phyloP scores from a whole-genome alignment of 30 jellyfish, hydroid and myxozoan species.

The Rhopilema esculentum region DNA sequence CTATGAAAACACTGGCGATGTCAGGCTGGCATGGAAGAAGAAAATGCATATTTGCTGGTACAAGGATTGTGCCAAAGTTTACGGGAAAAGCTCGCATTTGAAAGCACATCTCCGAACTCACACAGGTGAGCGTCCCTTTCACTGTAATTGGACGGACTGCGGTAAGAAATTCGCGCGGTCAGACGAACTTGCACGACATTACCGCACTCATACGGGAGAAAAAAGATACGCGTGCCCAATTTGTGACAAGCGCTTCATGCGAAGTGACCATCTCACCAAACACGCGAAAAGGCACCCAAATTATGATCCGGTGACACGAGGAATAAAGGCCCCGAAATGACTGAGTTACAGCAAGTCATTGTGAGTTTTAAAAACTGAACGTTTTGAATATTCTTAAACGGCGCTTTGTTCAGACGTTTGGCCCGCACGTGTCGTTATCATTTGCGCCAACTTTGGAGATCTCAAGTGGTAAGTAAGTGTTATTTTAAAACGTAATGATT shows the following conservation, averaged over 20 bases:
- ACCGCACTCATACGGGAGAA: constrained; percentile 98
- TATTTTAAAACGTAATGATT: not conserved
- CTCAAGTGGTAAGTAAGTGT: not conserved
- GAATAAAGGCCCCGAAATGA: constrained; percentile 59
- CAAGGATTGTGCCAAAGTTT: constrained; percentile 87
- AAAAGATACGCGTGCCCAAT: constrained; percentile 97
- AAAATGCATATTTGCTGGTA: constrained; percentile 89
- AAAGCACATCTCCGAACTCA: constrained; percentile 98
- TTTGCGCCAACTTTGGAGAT: not conserved
- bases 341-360: not conserved
- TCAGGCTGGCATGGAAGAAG: constrained; percentile 57
- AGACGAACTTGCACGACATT: constrained; percentile 98
- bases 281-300: constrained; percentile 97
- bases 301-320: constrained; percentile 95
- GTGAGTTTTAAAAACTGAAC: not conserved
- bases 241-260: constrained; percentile 96
- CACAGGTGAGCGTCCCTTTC: constrained; percentile 99
- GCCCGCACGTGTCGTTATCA: not conserved
- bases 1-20: constrained; percentile 39
- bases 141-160: constrained; percentile 92
- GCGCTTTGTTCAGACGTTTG: constrained; percentile 3
- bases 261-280: constrained; percentile 97
- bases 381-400: not conserved
- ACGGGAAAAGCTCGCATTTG: constrained; percentile 98
- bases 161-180: constrained; percentile 99